These are phyloP conservation scores for Leucophora obtusa DNA, from an alignment of 2,888 invertebrate genomes.

Conservation along the genomic window DNA sequence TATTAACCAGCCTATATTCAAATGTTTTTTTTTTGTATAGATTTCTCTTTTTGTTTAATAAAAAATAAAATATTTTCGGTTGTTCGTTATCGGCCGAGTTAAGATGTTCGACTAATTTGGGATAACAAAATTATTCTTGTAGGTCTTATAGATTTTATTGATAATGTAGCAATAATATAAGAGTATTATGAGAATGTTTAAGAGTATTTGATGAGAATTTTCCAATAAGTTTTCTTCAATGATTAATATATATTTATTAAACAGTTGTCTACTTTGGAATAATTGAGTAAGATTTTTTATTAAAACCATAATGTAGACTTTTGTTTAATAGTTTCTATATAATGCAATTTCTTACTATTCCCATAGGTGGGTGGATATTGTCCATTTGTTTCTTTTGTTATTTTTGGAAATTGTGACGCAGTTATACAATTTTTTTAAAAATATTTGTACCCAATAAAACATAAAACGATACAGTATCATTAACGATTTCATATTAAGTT, in stretches of 20 bases:
- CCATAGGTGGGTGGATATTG: slow-evolving; percentile 35
- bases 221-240: neutral
- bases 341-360: slow-evolving; percentile 14
- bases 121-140: slow-evolving; percentile 34
- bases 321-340: slow-evolving; percentile 21
- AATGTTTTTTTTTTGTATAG: slow-evolving; percentile 10
- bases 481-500: too few relatives aligned
- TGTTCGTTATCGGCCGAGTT: slow-evolving; percentile 53
- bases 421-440: neutral
- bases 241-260: neutral
- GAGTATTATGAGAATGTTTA: neutral
- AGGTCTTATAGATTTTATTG: slow-evolving; percentile 29
- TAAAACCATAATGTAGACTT: neutral
- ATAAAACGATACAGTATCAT: too few relatives aligned
- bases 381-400: slow-evolving; percentile 9
- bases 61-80: slow-evolving; percentile 45
- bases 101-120: slow-evolving; percentile 44
- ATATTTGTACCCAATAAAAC: too few relatives aligned
- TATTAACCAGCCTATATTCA: slow-evolving; percentile 45
- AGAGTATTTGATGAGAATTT: neutral
- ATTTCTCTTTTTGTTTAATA: slow-evolving; percentile 21
- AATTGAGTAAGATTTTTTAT: neutral
- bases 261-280: neutral
- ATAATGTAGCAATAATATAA: slow-evolving; percentile 3
- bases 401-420: slow-evolving; percentile 46